Percentiles rank a stretch among this genome's conserved stretches.
phyloP scores from a whole-genome alignment of 2,797 vertebrate species.

The Dermochelys coriacea region DNA sequence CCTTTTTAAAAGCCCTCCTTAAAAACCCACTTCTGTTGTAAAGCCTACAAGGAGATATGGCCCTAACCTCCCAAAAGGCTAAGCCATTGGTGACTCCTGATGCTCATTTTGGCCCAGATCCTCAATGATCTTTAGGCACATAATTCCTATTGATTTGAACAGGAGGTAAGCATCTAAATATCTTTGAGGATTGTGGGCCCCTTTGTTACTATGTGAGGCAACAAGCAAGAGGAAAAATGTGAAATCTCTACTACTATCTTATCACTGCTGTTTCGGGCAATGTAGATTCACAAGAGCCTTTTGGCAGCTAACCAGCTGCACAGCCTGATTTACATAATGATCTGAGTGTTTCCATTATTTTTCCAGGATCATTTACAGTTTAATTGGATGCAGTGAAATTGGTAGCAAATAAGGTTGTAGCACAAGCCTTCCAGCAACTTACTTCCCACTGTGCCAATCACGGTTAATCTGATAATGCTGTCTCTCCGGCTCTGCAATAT shows the following conservation, averaged over 20 bases:
- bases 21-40: background rate
- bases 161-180: background rate
- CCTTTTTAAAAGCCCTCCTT: background rate
- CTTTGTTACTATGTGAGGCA: background rate
- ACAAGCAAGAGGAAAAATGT: constrained; percentile 28
- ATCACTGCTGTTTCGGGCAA: background rate
- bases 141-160: background rate
- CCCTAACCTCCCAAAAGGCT: background rate
- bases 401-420: background rate
- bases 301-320: background rate
- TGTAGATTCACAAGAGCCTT: background rate
- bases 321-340: constrained; percentile 60
- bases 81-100: background rate
- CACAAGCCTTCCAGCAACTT: constrained; percentile 14
- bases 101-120: background rate
- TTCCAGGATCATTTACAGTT: constrained; percentile 54
- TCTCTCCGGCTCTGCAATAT: constrained; percentile 12
- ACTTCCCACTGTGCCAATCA: constrained; percentile 18
- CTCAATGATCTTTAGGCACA: background rate
- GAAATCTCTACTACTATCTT: constrained; percentile 41
- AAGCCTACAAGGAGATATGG: background rate
- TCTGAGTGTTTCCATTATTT: constrained; percentile 22
- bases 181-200: background rate
- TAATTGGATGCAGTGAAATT: constrained; percentile 65
- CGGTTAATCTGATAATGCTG: background rate